Percentiles rank a stretch among this genome's conserved stretches.
phyloP scores from a whole-genome alignment of 2,797 vertebrate genomes.

The Enteromius mattozi region DNA sequence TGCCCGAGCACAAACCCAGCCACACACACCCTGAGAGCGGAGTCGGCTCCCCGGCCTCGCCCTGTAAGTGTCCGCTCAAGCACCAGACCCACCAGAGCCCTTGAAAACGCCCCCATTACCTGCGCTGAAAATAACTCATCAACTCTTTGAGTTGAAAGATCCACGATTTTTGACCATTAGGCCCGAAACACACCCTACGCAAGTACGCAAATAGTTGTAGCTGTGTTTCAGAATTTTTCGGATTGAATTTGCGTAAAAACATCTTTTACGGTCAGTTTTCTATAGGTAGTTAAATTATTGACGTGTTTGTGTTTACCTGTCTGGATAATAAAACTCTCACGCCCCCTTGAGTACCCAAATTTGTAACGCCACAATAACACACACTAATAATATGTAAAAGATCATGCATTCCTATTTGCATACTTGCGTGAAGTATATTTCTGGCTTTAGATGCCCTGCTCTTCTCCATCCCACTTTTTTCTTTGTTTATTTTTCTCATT shows the following conservation, averaged over 20 bases:
- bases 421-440: conserved; percentile 48
- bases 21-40: conserved; percentile 86
- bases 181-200: conserved; percentile 1
- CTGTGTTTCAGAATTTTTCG: background rate
- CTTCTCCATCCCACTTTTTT: conserved; percentile 53
- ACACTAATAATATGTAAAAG: background rate
- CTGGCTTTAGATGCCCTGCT: conserved; percentile 42
- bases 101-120: conserved; percentile 54
- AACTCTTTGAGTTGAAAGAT: conserved; percentile 41
- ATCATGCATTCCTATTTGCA: conserved; percentile 12
- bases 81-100: conserved; percentile 73
- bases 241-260: background rate
- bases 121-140: conserved; percentile 15
- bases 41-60: conserved; percentile 91
- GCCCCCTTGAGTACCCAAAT: background rate
- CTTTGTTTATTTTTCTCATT: conserved; percentile 64
- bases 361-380: background rate
- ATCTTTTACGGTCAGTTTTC: background rate
- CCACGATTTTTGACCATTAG: background rate
- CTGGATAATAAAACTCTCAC: background rate
- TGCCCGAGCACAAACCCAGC: conserved; percentile 92
- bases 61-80: conserved; percentile 89
- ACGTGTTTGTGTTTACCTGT: background rate
- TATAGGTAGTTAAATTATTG: background rate
- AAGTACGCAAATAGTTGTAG: conserved; percentile 5